Evolutionary conservation across 2,888 invertebrate species (phyloP).

Genomic region (Callinectes sapidus): DNA sequence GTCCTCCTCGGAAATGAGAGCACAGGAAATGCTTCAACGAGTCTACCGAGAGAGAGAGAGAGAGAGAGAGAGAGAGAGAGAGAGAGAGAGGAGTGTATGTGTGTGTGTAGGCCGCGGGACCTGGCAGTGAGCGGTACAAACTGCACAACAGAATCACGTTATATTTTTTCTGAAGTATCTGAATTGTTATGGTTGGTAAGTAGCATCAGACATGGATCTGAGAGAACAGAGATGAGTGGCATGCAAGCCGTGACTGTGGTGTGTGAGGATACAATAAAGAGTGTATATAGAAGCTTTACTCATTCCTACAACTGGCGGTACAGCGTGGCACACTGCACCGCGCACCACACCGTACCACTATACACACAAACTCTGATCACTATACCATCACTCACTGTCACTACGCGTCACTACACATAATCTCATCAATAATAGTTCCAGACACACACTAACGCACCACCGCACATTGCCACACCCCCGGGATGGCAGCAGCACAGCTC

Average conservation of each 20-base stretch:
- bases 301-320: no score
- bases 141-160: not conserved
- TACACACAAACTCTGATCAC: not conserved
- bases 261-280: not conserved
- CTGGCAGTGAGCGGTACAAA: not conserved
- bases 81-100: not conserved
- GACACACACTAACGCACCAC: not conserved
- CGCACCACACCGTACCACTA: not conserved
- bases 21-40: slow-evolving; percentile 24
- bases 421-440: not conserved
- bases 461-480: not conserved
- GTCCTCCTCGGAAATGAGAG: slow-evolving; percentile 3
- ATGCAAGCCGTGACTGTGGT: not conserved
- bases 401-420: not conserved
- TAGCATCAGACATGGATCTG: not conserved
- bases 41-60: not conserved
- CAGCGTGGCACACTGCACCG: not conserved
- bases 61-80: not conserved
- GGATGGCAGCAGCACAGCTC: not conserved
- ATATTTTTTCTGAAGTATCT: not conserved
- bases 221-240: not conserved
- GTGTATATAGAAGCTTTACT: no score
- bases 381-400: not conserved
- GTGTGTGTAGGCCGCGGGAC: slow-evolving; percentile 3
- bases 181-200: not conserved